phyloP scores from a whole-genome alignment of 2,888 invertebrate genomes.

The Lomographa bimaculata region DNA sequence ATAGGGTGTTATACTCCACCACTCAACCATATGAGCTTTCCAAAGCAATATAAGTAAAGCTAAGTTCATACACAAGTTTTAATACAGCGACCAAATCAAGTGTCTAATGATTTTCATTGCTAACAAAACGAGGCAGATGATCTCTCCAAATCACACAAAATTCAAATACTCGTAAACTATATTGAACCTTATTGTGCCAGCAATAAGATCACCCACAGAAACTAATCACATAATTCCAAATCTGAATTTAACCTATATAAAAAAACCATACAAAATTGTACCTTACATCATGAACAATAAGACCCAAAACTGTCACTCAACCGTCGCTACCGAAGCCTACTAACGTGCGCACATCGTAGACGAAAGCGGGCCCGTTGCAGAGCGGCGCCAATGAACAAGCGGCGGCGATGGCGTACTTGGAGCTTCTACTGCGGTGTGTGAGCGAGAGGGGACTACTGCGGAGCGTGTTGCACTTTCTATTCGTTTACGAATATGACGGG shows the following conservation, averaged over 20 bases:
- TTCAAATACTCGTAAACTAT: too few relatives aligned
- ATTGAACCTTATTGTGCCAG: too few relatives aligned
- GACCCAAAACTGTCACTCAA: slow-evolving; percentile 52
- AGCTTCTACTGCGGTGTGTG: slow-evolving; percentile 94
- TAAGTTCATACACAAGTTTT: too few relatives aligned
- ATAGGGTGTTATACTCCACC: too few relatives aligned
- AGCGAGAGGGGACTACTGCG: slow-evolving; percentile 92
- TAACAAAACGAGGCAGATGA: too few relatives aligned
- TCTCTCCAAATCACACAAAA: too few relatives aligned
- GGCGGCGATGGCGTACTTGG: slow-evolving; percentile 96
- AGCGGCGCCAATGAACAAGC: slow-evolving; percentile 94
- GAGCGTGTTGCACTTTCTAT: slow-evolving; percentile 92
- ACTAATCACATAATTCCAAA: too few relatives aligned
- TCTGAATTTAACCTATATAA: slow-evolving; percentile 3
- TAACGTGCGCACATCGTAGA: slow-evolving; percentile 64
- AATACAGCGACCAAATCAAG: too few relatives aligned
- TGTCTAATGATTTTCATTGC: too few relatives aligned
- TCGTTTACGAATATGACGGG: slow-evolving; percentile 93
- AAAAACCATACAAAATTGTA: slow-evolving; percentile 8
- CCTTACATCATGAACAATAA: slow-evolving; percentile 1
- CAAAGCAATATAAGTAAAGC: too few relatives aligned
- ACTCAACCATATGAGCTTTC: too few relatives aligned
- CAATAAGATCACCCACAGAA: too few relatives aligned
- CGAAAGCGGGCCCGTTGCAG: slow-evolving; percentile 85
- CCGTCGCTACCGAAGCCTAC: slow-evolving; percentile 49